Conservation (phyloP, 2,797 vertebrate species). For the Ambastaia sidthimunki region DNA sequence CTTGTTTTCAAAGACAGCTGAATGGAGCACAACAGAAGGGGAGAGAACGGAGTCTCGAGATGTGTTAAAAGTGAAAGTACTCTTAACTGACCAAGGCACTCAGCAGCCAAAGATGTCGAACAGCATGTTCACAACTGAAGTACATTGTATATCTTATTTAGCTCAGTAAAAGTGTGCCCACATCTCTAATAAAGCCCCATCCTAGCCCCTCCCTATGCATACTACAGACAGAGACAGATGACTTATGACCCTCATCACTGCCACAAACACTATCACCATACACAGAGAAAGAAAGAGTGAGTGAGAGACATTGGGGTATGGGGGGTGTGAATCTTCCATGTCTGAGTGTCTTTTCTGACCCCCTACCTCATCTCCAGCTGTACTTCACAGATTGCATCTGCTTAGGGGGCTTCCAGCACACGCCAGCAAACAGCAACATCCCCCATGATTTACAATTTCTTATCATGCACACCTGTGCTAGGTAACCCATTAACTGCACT, state of each 20-base stretch:
- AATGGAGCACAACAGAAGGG: no score
- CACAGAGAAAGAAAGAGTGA: constrained; percentile 29
- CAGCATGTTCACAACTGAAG: no score
- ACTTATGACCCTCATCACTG: constrained; percentile 52
- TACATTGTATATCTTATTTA: background rate
- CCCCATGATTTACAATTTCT: constrained; percentile 55
- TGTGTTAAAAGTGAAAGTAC: no score
- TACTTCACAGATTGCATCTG: constrained; percentile 53
- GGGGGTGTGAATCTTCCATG: constrained; percentile 27
- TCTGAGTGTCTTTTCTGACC: constrained; percentile 44
- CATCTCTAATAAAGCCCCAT: constrained; percentile 22
- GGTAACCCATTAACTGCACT: constrained; percentile 51
- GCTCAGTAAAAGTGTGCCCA: background rate
- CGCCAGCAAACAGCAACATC: constrained; percentile 16
- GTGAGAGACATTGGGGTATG: background rate
- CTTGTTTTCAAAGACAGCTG: no score
- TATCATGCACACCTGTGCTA: constrained; percentile 57
- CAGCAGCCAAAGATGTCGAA: no score
- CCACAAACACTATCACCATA: constrained; percentile 38
- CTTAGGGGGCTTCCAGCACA: constrained; percentile 44
- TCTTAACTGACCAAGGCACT: no score
- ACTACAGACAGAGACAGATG: constrained; percentile 42
- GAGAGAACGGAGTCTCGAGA: no score
- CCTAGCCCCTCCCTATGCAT: background rate
- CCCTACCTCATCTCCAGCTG: constrained; percentile 52